phyloP scores from a whole-genome alignment of 92 coral and sea anemone genomes.

The Epizoanthus ramosus region DNA sequence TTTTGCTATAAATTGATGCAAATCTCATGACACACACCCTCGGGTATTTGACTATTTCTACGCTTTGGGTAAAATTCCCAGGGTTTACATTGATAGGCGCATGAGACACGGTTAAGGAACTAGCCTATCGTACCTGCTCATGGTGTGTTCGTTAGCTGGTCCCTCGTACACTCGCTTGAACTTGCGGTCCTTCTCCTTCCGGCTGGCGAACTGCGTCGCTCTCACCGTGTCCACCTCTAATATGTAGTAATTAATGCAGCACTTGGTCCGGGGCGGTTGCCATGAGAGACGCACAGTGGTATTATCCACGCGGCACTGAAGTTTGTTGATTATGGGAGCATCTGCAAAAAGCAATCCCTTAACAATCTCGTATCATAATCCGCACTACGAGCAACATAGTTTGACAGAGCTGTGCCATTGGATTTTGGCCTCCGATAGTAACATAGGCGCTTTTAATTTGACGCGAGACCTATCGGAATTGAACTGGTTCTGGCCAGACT shows the following conservation, averaged over 20 bases:
- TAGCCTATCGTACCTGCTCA: slow-evolving; percentile 38
- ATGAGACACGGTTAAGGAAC: neutral
- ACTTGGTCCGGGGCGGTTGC: slow-evolving; percentile 67
- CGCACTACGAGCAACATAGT: too few species aligned
- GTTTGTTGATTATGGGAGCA: slow-evolving; percentile 72
- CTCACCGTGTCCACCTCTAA: slow-evolving; percentile 79
- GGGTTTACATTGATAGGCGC: too few species aligned
- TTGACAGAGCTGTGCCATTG: too few species aligned
- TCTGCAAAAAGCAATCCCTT: slow-evolving; percentile 35
- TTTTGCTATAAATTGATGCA: too few species aligned
- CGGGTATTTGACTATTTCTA: too few species aligned
- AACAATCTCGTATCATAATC: too few species aligned
- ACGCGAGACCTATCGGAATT: too few species aligned
- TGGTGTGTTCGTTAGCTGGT: slow-evolving; percentile 69
- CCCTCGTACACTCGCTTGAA: slow-evolving; percentile 84
- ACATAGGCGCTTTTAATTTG: too few species aligned
- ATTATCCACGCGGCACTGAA: slow-evolving; percentile 71
- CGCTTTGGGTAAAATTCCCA: too few species aligned
- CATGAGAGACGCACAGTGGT: slow-evolving; percentile 75
- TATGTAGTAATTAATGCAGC: slow-evolving; percentile 78
- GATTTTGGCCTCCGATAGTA: too few species aligned
- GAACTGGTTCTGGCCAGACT: too few species aligned
- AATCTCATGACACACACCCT: too few species aligned
- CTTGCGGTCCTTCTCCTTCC: slow-evolving; percentile 75
- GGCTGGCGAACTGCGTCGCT: slow-evolving; percentile 61